Evolutionary conservation across 2,888 invertebrate species (phyloP).

Genomic region (Andrena minutula): DNA sequence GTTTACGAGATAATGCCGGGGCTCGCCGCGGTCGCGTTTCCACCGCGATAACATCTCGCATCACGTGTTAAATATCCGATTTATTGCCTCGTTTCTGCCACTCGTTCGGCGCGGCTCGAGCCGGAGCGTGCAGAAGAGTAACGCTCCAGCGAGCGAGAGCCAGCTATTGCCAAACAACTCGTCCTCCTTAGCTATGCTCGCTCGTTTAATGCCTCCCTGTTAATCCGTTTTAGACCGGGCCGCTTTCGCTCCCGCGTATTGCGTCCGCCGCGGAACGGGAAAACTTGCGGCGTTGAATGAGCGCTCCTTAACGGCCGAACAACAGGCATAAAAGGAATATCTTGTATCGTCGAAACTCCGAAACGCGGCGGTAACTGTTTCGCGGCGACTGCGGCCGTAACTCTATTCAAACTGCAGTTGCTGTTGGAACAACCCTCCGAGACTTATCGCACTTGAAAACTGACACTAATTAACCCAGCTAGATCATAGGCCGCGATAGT

Average conservation of each 20-base stretch:
- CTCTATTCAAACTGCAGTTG: conserved; percentile 72
- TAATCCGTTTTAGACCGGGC: background rate
- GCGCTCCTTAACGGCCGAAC: conserved; percentile 36
- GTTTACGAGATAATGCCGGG: conserved; percentile 61
- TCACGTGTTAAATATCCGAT: conserved; percentile 63
- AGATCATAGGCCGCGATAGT: conserved; percentile 61
- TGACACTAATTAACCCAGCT: conserved; percentile 71
- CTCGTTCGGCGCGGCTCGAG: conserved; percentile 18
- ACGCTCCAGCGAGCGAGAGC: background rate
- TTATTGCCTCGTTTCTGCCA: conserved; percentile 55
- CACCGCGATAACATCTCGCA: conserved; percentile 59
- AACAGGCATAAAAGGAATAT: conserved; percentile 58
- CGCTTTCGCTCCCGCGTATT: background rate
- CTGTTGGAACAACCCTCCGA: conserved; percentile 61
- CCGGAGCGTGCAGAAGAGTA: background rate
- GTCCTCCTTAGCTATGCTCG: background rate
- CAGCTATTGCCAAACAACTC: background rate
- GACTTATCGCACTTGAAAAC: conserved; percentile 74
- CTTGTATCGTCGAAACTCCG: conserved; percentile 62
- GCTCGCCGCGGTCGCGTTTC: conserved; percentile 56
- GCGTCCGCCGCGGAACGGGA: conserved; percentile 17
- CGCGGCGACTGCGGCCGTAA: conserved; percentile 66
- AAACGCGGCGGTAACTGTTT: conserved; percentile 63
- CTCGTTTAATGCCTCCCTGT: background rate
- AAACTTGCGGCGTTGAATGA: conserved; percentile 39